Conservation (phyloP, 2,113 vertebrate species). For the Pseudonaja textilis region DNA sequence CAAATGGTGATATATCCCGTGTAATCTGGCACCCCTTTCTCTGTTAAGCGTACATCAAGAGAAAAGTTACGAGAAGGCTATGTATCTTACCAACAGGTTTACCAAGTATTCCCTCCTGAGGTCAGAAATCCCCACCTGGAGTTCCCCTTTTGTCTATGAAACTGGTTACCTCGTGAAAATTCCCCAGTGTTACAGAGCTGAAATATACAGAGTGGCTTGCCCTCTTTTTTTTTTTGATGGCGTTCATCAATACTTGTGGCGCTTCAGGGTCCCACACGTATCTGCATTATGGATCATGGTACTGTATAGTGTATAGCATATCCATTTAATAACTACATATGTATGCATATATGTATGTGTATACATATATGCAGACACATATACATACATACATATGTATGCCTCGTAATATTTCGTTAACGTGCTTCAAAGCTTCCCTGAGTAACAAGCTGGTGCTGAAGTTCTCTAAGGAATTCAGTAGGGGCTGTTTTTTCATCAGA, state of each 20-base stretch:
- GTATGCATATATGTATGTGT: too few relatives aligned
- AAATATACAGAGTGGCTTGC: neutral
- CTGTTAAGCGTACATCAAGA: neutral
- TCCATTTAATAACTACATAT: too few relatives aligned
- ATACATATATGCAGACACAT: too few relatives aligned
- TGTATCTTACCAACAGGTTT: neutral
- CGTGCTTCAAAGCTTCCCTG: fast-evolving
- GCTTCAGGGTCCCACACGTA: neutral
- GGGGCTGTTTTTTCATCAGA: neutral
- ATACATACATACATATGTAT: too few relatives aligned
- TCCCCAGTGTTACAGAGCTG: neutral
- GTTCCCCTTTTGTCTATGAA: slow-evolving; percentile 16
- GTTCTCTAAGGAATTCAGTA: neutral
- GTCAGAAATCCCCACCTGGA: neutral
- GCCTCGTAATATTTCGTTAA: neutral
- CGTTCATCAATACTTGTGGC: neutral
- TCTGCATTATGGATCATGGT: fast-evolving
- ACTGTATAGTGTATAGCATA: neutral
- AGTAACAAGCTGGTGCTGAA: neutral
- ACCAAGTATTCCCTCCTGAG: neutral
- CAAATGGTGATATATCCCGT: neutral
- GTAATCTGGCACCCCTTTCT: neutral
- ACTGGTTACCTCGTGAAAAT: slow-evolving; percentile 6
- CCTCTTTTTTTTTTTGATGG: too few relatives aligned
- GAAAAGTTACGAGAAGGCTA: neutral